Evolutionary conservation across 2,888 invertebrate genomes (phyloP), one percentile per base, ranked within the genome.

Genomic region (Ophion ellenae): DNA sequence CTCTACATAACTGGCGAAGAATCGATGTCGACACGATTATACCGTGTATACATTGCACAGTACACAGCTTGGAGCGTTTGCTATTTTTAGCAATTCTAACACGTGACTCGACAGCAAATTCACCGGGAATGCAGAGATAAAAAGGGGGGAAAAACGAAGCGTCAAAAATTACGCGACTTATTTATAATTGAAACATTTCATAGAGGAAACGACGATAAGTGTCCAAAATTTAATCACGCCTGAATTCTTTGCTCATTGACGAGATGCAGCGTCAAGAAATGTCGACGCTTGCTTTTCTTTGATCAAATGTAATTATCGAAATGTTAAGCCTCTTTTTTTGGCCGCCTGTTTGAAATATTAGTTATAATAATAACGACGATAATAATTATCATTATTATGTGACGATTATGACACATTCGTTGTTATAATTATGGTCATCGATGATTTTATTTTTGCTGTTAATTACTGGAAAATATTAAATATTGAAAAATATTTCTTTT

Each of bases 1-100:
- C 2, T 70, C 11, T 57, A 17, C 28, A 66, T 76, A 32, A 36
- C 11, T 11, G 20, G 57, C 57, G 24, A 64, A 64, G 66, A 78
- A 73, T 78, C 66, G 71, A 71, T 71, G 82, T 28, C 57, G 70
- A 20, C n/a, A 28, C 57, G 40, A 71, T 71, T 17, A 53, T 67
- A 71, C 40, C 61, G 57, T 73, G 77, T 73, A 57, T 47, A 67
- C 32, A 36, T 36, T 28, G 32, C 64, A n/a, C 32, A 20, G 9
- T 64, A 76, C 45, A 71, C 47, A 61, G 57, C 45, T 14, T 14
- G 24, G 9, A 66, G 45, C n/a, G 20, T 67, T 32, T 45, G 36
- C 73, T 83, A 78, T 83, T 59, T 73, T 78, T 78, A 83, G 83
- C 40, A 66, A 4, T 32, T 2, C 20, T 7, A 6, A 36, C 36